These are phyloP conservation scores for Acanthopleura granulata DNA, from an alignment of 2,888 invertebrate species.

Conservation along the genomic window DNA sequence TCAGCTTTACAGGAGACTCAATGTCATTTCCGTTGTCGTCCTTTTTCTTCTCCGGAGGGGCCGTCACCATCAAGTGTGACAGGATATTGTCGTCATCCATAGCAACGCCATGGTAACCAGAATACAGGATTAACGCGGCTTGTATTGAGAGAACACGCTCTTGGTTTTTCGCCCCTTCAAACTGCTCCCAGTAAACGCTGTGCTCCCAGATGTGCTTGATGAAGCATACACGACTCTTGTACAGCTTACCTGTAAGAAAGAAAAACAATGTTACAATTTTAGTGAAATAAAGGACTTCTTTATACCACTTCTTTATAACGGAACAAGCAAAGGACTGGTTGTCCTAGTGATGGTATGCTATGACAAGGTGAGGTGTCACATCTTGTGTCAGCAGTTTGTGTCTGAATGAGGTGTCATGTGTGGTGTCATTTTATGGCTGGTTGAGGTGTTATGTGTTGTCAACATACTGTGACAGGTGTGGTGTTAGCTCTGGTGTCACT, in stretches of 20 bases:
- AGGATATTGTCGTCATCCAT: slow-evolving; percentile 32
- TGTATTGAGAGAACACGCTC: slow-evolving; percentile 64
- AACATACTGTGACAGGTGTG: too few species aligned
- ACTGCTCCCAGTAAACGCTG: slow-evolving; percentile 63
- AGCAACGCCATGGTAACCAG: slow-evolving; percentile 34
- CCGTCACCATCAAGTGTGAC: slow-evolving; percentile 51
- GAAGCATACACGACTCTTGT: slow-evolving; percentile 64
- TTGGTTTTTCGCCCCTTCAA: slow-evolving; percentile 61
- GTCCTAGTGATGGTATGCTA: too few species aligned
- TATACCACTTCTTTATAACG: too few species aligned
- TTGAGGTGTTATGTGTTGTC: too few species aligned
- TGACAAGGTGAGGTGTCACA: too few species aligned
- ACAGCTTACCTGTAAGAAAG: slow-evolving; percentile 58
- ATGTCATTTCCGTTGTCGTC: slow-evolving; percentile 18
- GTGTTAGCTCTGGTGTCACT: too few species aligned
- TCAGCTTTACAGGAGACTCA: not conserved
- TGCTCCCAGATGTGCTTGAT: slow-evolving; percentile 67
- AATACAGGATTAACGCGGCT: slow-evolving; percentile 62
- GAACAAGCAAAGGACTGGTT: too few species aligned
- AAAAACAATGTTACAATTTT: not conserved
- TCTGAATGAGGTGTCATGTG: too few species aligned
- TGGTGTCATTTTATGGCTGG: too few species aligned
- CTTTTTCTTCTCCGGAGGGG: slow-evolving; percentile 39
- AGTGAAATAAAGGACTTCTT: too few species aligned
- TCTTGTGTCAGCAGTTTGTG: too few species aligned